phyloP scores from a whole-genome alignment of 2,113 vertebrate species.

The Lampris megalopsis region DNA sequence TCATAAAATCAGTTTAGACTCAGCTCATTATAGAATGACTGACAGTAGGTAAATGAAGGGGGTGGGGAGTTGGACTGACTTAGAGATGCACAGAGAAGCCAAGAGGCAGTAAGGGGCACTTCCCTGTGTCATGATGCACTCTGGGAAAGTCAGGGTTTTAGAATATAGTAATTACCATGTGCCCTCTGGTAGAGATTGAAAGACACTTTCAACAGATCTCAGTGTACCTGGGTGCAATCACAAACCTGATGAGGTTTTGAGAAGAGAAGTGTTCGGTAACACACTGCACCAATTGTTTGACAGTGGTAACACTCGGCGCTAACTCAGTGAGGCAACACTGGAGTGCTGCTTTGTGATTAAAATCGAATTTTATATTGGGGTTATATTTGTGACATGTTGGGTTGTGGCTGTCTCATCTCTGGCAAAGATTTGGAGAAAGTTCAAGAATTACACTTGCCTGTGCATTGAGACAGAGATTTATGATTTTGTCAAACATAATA shows the following conservation, averaged over 20 bases:
- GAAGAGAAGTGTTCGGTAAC: constrained; percentile 15
- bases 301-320: neutral
- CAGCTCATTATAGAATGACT: neutral
- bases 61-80: constrained; percentile 18
- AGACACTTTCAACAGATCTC: constrained; percentile 74
- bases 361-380: too few species aligned
- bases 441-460: too few species aligned
- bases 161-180: constrained; percentile 60
- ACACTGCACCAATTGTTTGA: neutral
- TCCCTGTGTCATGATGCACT: constrained; percentile 30
- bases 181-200: constrained; percentile 60
- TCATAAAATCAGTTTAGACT: constrained; percentile 22
- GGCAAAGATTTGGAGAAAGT: too few species aligned
- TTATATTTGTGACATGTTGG: too few species aligned
- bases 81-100: constrained; percentile 8
- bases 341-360: too few species aligned
- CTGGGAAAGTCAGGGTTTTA: constrained; percentile 56
- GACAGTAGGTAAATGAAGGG: constrained; percentile 11
- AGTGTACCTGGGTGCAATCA: constrained; percentile 53
- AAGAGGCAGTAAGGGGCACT: neutral
- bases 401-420: too few species aligned
- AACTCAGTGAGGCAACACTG: neutral
- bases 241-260: constrained; percentile 43
- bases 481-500: too few species aligned
- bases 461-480: too few species aligned